A percentile compares a stretch with the other conserved stretches of the same genome.
Conservation (phyloP, 2,888 invertebrate genomes). For the Cotesia congregata region DNA sequence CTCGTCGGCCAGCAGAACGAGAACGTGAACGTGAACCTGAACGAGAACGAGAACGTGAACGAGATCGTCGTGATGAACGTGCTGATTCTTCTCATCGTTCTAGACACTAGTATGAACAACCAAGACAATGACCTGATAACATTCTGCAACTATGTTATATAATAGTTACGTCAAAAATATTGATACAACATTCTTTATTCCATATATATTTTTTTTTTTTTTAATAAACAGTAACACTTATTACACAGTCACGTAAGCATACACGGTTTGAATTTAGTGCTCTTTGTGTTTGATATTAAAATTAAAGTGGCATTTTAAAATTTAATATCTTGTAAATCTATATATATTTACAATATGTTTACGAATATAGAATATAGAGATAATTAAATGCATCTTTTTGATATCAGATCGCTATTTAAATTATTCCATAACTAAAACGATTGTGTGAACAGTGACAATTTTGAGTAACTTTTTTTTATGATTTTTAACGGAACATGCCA, state of each 20-base stretch:
- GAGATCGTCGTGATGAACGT: constrained; percentile 77
- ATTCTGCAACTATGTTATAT: constrained; percentile 15
- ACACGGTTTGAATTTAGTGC: not conserved
- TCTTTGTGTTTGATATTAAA: not conserved
- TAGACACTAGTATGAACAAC: constrained; percentile 73
- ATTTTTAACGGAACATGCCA: constrained; percentile 8
- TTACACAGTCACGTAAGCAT: not conserved
- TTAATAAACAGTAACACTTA: not conserved
- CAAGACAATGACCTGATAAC: not conserved
- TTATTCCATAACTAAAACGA: not conserved
- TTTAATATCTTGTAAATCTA: not conserved
- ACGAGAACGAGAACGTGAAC: constrained; percentile 77
- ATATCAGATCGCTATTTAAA: not conserved
- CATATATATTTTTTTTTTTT: constrained; percentile 33
- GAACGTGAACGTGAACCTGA: constrained; percentile 77
- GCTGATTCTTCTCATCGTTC: constrained; percentile 76
- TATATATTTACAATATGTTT: not conserved
- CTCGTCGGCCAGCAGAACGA: constrained; percentile 73
- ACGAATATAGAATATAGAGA: not conserved
- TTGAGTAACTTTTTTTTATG: not conserved
- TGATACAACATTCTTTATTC: constrained; percentile 21
- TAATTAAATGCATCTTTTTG: not conserved
- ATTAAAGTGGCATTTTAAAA: not conserved
- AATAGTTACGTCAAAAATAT: constrained; percentile 34
- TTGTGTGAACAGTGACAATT: not conserved